Percentiles rank a stretch among this genome's conserved stretches.
These are phyloP conservation scores for Porites lobata DNA, from an alignment of 92 coral and sea anemone species.

Conservation along the genomic window DNA sequence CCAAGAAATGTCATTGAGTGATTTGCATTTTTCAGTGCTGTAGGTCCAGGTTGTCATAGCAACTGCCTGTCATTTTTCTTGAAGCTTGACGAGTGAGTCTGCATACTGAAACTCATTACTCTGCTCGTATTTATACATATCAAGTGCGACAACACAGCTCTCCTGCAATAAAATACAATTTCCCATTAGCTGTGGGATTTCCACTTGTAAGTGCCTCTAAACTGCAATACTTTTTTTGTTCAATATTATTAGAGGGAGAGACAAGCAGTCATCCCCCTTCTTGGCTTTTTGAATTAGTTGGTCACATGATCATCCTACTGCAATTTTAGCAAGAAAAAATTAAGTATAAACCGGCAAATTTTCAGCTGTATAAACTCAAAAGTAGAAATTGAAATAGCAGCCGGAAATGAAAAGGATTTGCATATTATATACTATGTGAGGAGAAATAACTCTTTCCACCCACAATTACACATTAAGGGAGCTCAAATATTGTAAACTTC, in stretches of 20 bases:
- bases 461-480: no score
- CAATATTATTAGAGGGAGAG: no score
- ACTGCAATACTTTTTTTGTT: background rate
- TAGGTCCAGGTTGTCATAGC: background rate
- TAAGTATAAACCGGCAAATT: no score
- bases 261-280: background rate
- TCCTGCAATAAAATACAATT: constrained; percentile 64
- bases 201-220: background rate
- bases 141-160: constrained; percentile 96
- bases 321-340: no score
- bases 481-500: no score
- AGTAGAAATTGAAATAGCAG: no score
- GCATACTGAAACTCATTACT: constrained; percentile 96
- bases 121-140: constrained; percentile 92
- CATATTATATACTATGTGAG: no score
- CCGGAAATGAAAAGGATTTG: no score
- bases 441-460: no score
- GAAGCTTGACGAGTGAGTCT: constrained; percentile 68
- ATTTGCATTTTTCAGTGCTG: background rate
- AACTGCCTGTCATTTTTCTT: background rate
- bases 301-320: no score
- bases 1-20: no score
- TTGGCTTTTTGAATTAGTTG: background rate
- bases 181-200: background rate
- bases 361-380: no score